phyloP scores from a whole-genome alignment of 2,888 invertebrate species.

The Taenaris catops region DNA sequence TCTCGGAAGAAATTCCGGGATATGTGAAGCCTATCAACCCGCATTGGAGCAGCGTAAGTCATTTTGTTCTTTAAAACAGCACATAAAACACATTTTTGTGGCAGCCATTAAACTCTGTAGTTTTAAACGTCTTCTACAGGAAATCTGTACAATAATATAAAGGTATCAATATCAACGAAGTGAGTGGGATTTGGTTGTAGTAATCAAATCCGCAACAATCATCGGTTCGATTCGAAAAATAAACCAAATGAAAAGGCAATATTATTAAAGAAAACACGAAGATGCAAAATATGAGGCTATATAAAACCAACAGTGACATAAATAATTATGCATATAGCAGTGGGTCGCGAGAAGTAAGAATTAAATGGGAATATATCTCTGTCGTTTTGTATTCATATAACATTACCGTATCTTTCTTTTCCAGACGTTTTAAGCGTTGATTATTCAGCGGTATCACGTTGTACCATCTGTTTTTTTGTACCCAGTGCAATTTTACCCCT shows the following conservation, averaged over 20 bases:
- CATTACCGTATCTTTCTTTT: slow-evolving; percentile 78
- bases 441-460: slow-evolving; percentile 73
- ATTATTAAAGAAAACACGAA: slow-evolving; percentile 6
- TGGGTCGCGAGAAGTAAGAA: slow-evolving; percentile 65
- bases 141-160: no score
- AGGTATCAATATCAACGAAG: no score
- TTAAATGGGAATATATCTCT: slow-evolving; percentile 74
- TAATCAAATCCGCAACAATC: no score
- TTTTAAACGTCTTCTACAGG: no score
- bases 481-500: slow-evolving; percentile 38
- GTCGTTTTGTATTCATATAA: slow-evolving; percentile 79
- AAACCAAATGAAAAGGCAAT: not conserved
- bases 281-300: slow-evolving; percentile 7
- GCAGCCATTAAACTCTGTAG: no score
- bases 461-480: slow-evolving; percentile 58
- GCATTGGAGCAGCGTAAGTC: no score
- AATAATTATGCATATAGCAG: slow-evolving; percentile 48
- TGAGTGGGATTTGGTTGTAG: no score
- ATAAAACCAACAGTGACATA: slow-evolving; percentile 16
- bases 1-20: no score
- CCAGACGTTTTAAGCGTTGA: slow-evolving; percentile 79
- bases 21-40: no score
- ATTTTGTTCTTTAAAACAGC: no score
- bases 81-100: no score
- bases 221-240: no score